Evolutionary conservation across 2,888 invertebrate genomes (phyloP).

Genomic region (Abscondita cerata): DNA sequence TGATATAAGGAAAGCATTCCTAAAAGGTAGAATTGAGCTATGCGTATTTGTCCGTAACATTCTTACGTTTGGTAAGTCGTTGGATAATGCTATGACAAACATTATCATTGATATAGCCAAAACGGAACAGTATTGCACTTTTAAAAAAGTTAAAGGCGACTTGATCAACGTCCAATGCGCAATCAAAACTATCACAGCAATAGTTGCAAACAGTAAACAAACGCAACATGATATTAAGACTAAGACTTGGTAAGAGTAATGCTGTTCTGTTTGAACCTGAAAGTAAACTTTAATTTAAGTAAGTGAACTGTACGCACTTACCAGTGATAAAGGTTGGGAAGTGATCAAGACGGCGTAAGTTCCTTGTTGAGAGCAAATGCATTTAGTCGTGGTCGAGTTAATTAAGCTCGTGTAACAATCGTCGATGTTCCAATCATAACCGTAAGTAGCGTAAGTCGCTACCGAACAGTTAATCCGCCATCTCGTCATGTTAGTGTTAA

Average conservation of each 20-base stretch:
- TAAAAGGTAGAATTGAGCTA: constrained; percentile 51
- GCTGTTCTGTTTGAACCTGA: constrained; percentile 25
- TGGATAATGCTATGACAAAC: constrained; percentile 61
- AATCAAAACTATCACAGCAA: constrained; percentile 60
- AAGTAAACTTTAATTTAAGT: too few species aligned
- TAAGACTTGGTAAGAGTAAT: constrained; percentile 51
- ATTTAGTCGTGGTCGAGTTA: constrained; percentile 63
- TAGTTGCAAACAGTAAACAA: constrained; percentile 61
- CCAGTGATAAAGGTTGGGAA: constrained; percentile 58
- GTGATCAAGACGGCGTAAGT: constrained; percentile 70
- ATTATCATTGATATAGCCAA: constrained; percentile 75
- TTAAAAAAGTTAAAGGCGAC: constrained; percentile 61
- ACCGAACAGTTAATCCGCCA: constrained; percentile 62
- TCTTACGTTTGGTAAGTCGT: constrained; percentile 61
- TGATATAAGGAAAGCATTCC: constrained; percentile 67
- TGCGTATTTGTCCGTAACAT: not conserved
- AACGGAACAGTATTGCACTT: constrained; percentile 73
- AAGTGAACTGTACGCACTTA: too few species aligned
- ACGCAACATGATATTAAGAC: constrained; percentile 63
- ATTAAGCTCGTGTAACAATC: constrained; percentile 63
- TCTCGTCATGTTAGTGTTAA: constrained; percentile 56
- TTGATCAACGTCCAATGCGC: constrained; percentile 48
- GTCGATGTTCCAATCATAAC: constrained; percentile 68
- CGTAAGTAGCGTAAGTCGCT: constrained; percentile 59
- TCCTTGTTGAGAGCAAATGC: constrained; percentile 68